Evolutionary conservation across 2,888 invertebrate species (phyloP), one percentile per base, ranked within the genome.

Genomic region (Caenorhabditis sp.): DNA sequence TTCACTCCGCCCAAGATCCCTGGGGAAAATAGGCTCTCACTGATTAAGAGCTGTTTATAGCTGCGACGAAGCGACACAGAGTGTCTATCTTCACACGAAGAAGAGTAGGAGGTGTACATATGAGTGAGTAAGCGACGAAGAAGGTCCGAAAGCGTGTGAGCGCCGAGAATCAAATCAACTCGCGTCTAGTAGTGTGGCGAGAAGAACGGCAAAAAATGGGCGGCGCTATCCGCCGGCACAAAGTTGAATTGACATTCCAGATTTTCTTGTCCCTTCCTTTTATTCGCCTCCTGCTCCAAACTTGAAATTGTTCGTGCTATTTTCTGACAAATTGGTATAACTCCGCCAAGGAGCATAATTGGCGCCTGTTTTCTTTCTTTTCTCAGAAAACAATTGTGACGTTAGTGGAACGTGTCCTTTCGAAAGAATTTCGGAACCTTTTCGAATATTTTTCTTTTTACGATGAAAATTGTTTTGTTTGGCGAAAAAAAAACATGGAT

Each of bases 41-140:
- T 43, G 43, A 43, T 43, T 43, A 43, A 43, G 43, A 43, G 43
- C 43, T 43, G 43, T 43, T 43, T 43, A 43, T 43, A 43, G 43
- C 43, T 43, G 43, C 31, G 43, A 10, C 43, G 17, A 43, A 43
- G 43, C 43, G 43, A 43, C 43, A 43, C 43, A 31, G 31, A 31
- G 31, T 31, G 31, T 31, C 31, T 31, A 31, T 24, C 62, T 58
- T 49, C 59, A 53, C 61, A 54, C 64, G 60, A 55, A 17, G 58
- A 23, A 31, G 21, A 19, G 27, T 27, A 26, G 37, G 53, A 53
- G 60, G 58, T 36, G 55, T 60, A 24, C 68, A 68, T 59, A 68
- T 68, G 62, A 59, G 63, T 54, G 68, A 68, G 58, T 58, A 23
- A 26, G 24, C 24, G 31, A 36, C 62, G 53, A 31, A 31, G 31